Evolutionary conservation across 2,888 invertebrate species (phyloP), one percentile per base, ranked within the genome.

Genomic region (Calameuta filiformis): DNA sequence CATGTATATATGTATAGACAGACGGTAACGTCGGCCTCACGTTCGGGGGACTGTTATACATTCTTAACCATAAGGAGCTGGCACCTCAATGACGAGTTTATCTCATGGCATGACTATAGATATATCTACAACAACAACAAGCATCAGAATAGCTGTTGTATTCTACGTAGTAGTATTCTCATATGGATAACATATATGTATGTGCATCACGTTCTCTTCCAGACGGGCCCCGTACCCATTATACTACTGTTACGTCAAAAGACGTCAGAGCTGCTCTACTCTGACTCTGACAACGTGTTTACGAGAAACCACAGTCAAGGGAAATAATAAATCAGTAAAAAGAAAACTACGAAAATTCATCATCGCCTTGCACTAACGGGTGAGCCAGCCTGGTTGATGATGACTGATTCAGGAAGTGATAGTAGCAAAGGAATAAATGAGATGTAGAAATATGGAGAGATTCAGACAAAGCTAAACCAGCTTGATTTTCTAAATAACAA

Each of bases 241-340:
- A 74, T 40, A 80, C 80, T 82, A 79, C 78, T 82, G 76, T 84
- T 84, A 82, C 82, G 83, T 81, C 80, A 79, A 78, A 75, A 78
- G 83, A 84, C 83, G 82, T 84, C 82, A 84, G 73, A 56, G 56
- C 56, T 56, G 56, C 56, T 56, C 56, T 56, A 56, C 56, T 56
- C 9, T 9, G 56, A 56, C 23, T 56, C 56, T 23, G 15, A 56
- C 23, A 2, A 15, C 56, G 23, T 56, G 56, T 56, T 56, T 56
- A 56, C 56, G 56, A 23, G 23, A 23, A 56, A 23, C 56, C 9
- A 56, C 56, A 56, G 56, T 23, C 56, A 56, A 56, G 56, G 6
- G 15, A 56, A 56, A 56, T 9, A 56, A 56, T 56, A 56, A 56
- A 23, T 56, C 56, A 23, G 56, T 56, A 56, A 23, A 56, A 56